A percentile compares a stretch with the other conserved stretches of the same genome.
Evolutionary conservation across 1,140 invertebrate genomes (phyloP).

Genomic region (Diachasmimorpha longicaudata): DNA sequence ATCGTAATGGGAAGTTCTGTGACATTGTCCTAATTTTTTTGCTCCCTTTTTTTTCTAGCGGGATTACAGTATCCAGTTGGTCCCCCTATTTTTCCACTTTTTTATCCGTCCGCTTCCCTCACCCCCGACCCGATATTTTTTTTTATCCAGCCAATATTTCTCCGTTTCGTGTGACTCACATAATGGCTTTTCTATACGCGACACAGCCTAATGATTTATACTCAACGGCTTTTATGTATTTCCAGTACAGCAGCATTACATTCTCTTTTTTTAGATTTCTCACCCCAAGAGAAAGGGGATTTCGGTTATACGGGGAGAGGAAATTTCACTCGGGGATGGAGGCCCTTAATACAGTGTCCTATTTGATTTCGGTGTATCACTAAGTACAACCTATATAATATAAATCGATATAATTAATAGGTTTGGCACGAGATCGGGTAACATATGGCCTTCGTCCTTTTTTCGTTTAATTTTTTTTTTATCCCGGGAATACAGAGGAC

Average conservation of each 20-base stretch:
- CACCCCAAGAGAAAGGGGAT: conserved; percentile 40
- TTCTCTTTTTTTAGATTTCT: conserved; percentile 50
- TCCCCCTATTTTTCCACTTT: conserved; percentile 6
- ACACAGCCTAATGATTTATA: conserved; percentile 57
- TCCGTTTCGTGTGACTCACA: conserved; percentile 28
- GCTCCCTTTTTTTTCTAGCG: not conserved
- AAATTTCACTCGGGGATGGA: not conserved
- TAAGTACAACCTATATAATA: conserved; percentile 24
- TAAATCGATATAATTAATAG: conserved; percentile 61
- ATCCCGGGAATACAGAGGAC: conserved; percentile 30
- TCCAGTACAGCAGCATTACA: conserved; percentile 27
- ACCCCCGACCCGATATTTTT: conserved; percentile 23
- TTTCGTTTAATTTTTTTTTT: conserved; percentile 33
- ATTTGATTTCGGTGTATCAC: not conserved
- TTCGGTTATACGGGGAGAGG: conserved; percentile 16
- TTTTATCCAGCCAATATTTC: conserved; percentile 33
- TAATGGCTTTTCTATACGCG: conserved; percentile 28
- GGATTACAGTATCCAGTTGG: not conserved
- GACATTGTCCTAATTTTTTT: not conserved
- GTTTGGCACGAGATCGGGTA: conserved; percentile 52
- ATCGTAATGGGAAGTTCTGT: not conserved
- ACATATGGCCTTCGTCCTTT: conserved; percentile 51
- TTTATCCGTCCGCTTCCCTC: not conserved
- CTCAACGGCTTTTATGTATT: conserved; percentile 57
- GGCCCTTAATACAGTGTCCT: conserved; percentile 6